Percentiles rank a stretch among this genome's conserved stretches.
These are phyloP conservation scores for Ammodytes marinus DNA, from an alignment of 2,113 vertebrate species.

Conservation along the genomic window DNA sequence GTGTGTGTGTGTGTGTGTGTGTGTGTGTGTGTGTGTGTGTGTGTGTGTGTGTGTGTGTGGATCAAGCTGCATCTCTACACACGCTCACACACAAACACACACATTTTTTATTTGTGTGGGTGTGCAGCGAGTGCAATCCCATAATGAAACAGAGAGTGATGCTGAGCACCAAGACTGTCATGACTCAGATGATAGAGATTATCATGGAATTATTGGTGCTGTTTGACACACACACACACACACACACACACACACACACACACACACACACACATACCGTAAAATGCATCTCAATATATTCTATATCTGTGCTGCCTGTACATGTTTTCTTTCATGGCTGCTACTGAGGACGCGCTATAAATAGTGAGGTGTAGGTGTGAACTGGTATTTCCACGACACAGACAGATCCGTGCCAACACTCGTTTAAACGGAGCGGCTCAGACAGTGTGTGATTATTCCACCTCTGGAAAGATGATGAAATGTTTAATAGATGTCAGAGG, in stretches of 20 bases:
- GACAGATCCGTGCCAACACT: conserved; percentile 20
- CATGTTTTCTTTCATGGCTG: conserved; percentile 22
- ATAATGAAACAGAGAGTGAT: conserved; percentile 20
- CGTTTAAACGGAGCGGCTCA: conserved; percentile 4
- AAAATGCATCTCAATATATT: neutral
- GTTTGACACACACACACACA: neutral
- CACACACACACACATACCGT: neutral
- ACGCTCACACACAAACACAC: neutral
- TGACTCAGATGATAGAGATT: conserved; percentile 4
- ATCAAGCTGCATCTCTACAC: neutral
- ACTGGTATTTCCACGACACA: conserved; percentile 22
- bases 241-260: neutral
- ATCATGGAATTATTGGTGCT: neutral
- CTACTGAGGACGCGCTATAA: conserved; percentile 37
- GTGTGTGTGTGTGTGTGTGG: conserved; percentile 7
- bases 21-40: conserved; percentile 25
- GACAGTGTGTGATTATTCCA: conserved; percentile 28
- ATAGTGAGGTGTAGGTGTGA: conserved; percentile 57
- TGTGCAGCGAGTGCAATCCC: neutral
- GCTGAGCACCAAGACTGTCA: neutral
- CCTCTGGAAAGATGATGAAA: conserved; percentile 42
- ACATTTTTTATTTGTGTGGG: conserved; percentile 4
- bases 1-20: conserved; percentile 18
- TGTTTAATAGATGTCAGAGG: conserved; percentile 45
- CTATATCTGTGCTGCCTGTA: conserved; percentile 2